phyloP scores from a whole-genome alignment of 2,888 invertebrate species.

The Noctua comes region DNA sequence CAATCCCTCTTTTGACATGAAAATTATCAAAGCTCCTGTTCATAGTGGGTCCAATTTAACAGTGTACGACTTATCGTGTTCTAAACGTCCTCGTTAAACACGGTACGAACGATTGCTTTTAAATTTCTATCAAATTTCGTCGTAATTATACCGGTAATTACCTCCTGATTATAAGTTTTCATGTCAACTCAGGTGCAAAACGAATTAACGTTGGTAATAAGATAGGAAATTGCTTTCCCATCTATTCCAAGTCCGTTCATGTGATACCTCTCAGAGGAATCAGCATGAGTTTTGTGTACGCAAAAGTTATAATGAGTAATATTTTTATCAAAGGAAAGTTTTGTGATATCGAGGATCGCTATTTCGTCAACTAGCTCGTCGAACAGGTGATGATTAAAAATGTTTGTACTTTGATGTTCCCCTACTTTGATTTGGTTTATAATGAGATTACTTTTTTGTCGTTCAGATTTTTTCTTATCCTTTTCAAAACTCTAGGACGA shows the following conservation, averaged over 20 bases:
- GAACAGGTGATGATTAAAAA: constrained; percentile 61
- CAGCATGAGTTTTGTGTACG: constrained; percentile 66
- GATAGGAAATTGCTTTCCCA: constrained; percentile 74
- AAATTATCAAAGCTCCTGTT: constrained; percentile 62
- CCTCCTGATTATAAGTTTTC: constrained; percentile 79
- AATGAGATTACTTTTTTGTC: constrained; percentile 42
- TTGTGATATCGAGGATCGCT: constrained; percentile 72
- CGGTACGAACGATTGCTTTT: constrained; percentile 50
- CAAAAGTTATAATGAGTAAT: constrained; percentile 76
- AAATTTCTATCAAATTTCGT: constrained; percentile 60
- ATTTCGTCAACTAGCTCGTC: constrained; percentile 65
- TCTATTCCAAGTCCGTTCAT: constrained; percentile 67
- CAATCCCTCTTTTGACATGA: constrained; percentile 66
- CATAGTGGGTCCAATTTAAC: constrained; percentile 61
- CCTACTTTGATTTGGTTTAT: constrained; percentile 53
- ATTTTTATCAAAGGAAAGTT: constrained; percentile 75
- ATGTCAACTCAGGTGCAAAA: constrained; percentile 80
- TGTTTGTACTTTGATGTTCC: constrained; percentile 52
- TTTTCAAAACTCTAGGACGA: background rate
- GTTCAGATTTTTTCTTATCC: constrained; percentile 8
- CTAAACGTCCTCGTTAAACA: constrained; percentile 54
- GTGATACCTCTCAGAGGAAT: constrained; percentile 63
- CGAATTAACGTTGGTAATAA: constrained; percentile 75
- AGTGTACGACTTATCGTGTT: constrained; percentile 58
- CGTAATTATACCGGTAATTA: constrained; percentile 75